Percentiles rank a stretch among this genome's conserved stretches.
Conservation (phyloP, 1,140 invertebrate species). For the Pristionchus pacificus region DNA sequence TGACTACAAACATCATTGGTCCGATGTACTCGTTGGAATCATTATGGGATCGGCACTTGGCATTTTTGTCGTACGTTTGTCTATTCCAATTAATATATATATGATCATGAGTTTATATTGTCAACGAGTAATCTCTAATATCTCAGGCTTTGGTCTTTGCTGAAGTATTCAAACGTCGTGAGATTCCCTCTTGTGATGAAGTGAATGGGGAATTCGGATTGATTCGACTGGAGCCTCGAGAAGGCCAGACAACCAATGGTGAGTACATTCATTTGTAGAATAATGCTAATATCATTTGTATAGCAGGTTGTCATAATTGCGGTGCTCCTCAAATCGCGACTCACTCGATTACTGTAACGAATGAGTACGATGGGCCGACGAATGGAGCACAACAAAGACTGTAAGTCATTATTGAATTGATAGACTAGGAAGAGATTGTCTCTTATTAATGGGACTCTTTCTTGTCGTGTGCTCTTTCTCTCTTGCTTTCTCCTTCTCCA, state of each 20-base stretch:
- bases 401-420: not conserved
- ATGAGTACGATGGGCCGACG: not conserved
- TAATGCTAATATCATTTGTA: not conserved
- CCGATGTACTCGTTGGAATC: slow-evolving; percentile 71
- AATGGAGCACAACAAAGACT: not conserved
- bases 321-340: not conserved
- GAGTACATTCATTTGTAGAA: not conserved
- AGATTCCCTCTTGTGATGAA: not conserved
- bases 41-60: slow-evolving; percentile 67
- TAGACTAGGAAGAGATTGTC: not conserved
- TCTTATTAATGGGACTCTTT: not conserved
- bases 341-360: not conserved
- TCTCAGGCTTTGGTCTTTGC: not conserved
- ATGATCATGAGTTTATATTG: too few relatives aligned
- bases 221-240: not conserved
- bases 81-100: too few relatives aligned
- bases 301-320: not conserved
- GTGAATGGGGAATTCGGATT: not conserved
- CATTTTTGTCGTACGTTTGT: slow-evolving; percentile 59
- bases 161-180: not conserved
- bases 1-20: slow-evolving; percentile 96
- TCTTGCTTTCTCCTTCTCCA: not conserved
- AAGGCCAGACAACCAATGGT: not conserved
- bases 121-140: too few relatives aligned
- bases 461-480: not conserved